phyloP scores from a whole-genome alignment of 2,888 invertebrate species.

The Rhagonycha fulva region DNA sequence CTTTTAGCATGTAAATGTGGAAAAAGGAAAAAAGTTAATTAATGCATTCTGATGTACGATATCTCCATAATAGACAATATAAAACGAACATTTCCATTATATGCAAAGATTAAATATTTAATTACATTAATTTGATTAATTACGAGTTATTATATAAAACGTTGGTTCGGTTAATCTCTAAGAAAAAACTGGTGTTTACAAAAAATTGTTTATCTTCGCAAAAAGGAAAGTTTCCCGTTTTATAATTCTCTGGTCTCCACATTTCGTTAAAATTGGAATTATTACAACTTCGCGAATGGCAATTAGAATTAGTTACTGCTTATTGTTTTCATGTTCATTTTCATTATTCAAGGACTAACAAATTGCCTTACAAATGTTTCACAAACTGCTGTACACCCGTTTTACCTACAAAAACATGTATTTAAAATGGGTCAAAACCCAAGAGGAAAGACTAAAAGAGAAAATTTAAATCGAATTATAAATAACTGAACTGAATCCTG shows the following conservation, averaged over 20 bases:
- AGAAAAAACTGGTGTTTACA: not conserved
- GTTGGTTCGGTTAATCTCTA: not conserved
- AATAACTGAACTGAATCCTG: not conserved
- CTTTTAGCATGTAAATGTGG: not conserved
- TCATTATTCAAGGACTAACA: not conserved
- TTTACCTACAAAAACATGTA: not conserved
- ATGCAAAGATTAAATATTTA: not conserved
- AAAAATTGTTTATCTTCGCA: not conserved
- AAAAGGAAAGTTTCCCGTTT: not conserved
- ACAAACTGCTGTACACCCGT: not conserved
- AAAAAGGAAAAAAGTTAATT: not conserved
- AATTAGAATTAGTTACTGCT: not conserved
- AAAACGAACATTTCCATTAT: not conserved
- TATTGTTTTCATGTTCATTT: not conserved
- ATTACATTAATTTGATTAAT: not conserved
- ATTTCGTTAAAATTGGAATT: not conserved
- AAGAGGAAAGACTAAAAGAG: not conserved
- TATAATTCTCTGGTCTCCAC: not conserved
- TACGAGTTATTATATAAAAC: not conserved
- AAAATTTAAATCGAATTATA: not conserved
- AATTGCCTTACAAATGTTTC: not conserved
- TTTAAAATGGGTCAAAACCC: not conserved
- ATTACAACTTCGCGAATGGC: not conserved
- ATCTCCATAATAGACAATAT: not conserved
- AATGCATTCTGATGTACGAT: not conserved